Percentiles rank a stretch among this genome's conserved stretches.
phyloP scores from a whole-genome alignment of 2,888 invertebrate species.

The Latrodectus elegans region DNA sequence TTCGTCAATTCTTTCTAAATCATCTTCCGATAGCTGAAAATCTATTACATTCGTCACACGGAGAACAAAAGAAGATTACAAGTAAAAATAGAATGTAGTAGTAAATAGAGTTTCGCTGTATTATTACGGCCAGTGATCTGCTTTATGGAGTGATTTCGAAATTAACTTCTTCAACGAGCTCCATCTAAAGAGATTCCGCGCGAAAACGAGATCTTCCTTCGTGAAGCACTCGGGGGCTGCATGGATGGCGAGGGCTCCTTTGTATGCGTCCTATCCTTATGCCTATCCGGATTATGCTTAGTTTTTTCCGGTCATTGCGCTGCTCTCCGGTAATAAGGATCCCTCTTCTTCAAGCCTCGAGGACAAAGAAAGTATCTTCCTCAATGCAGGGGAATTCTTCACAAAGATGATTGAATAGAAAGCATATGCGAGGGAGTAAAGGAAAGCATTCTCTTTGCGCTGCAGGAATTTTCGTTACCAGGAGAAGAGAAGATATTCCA shows the following conservation, averaged over 20 bases:
- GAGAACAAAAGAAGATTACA: no score
- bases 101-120: conserved; percentile 18
- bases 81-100: conserved; percentile 6
- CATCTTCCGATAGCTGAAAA: no score
- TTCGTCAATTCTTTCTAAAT: no score
- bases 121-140: not conserved
- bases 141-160: conserved; percentile 18
- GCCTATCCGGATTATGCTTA: conserved; percentile 18
- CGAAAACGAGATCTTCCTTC: not conserved
- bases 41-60: no score
- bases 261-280: not conserved
- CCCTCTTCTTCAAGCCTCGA: conserved; percentile 22
- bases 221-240: not conserved
- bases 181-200: conserved; percentile 12
- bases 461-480: no score
- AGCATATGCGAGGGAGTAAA: not conserved
- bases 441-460: not conserved
- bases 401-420: not conserved
- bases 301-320: conserved; percentile 34
- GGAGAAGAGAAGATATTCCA: no score
- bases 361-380: conserved; percentile 25
- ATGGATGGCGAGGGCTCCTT: not conserved
- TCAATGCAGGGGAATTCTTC: not conserved
- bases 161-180: conserved; percentile 18
- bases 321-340: conserved; percentile 18